These are phyloP conservation scores for Autographa pulchrina DNA, from an alignment of 2,888 invertebrate genomes.

Conservation along the genomic window DNA sequence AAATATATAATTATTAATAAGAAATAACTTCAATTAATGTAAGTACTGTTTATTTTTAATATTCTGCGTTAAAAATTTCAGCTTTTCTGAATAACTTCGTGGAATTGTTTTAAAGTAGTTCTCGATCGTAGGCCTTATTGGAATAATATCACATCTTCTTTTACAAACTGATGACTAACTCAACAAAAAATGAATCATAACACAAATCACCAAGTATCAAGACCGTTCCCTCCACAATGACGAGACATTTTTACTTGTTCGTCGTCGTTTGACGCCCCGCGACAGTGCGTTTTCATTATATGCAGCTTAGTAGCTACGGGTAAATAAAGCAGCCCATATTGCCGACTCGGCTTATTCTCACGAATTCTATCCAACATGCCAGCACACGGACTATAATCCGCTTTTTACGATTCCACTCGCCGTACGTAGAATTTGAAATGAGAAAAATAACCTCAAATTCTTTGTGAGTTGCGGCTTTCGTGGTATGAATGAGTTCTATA, in stretches of 20 bases:
- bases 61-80: too few relatives aligned
- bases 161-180: not conserved
- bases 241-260: conserved; percentile 76
- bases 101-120: too few relatives aligned
- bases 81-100: too few relatives aligned
- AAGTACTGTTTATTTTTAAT: too few relatives aligned
- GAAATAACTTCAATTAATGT: too few relatives aligned
- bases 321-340: conserved; percentile 88
- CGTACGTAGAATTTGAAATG: conserved; percentile 86
- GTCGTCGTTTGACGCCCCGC: conserved; percentile 83
- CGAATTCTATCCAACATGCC: conserved; percentile 84
- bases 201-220: conserved; percentile 67
- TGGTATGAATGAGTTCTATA: conserved; percentile 79
- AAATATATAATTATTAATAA: too few relatives aligned
- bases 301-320: conserved; percentile 87
- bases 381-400: conserved; percentile 85
- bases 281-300: conserved; percentile 89
- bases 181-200: not conserved
- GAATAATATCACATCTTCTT: not conserved
- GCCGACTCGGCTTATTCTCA: conserved; percentile 84
- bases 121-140: too few relatives aligned
- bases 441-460: conserved; percentile 86
- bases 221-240: conserved; percentile 53
- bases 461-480: conserved; percentile 78
- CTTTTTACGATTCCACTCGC: conserved; percentile 88